Conservation (phyloP, 2,888 invertebrate species). For the Rosalia funebris region DNA sequence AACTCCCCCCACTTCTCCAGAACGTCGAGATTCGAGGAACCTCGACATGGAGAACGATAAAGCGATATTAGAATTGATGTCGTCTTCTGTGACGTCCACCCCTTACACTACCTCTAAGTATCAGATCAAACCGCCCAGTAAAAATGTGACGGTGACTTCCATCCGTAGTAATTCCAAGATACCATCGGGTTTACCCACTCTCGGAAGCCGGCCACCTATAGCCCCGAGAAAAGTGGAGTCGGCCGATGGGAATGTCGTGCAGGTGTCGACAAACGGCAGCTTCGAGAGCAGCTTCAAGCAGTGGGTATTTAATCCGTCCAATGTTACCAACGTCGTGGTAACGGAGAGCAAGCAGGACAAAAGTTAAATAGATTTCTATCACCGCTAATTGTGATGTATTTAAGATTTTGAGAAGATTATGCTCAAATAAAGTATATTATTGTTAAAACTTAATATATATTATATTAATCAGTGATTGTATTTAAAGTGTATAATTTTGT, state of each 20-base stretch:
- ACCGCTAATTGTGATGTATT: constrained; percentile 24
- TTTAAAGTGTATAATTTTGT: constrained; percentile 25
- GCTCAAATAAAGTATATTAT: constrained; percentile 28
- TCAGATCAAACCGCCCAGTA: constrained; percentile 59
- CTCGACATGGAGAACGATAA: constrained; percentile 58
- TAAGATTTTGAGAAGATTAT: constrained; percentile 15
- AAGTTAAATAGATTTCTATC: constrained; percentile 3
- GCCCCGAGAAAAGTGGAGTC: constrained; percentile 66
- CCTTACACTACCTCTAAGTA: constrained; percentile 53
- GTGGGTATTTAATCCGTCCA: constrained; percentile 63
- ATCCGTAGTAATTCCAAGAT: constrained; percentile 70
- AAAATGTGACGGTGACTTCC: constrained; percentile 72
- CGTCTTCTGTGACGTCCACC: constrained; percentile 58
- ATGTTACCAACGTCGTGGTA: constrained; percentile 60
- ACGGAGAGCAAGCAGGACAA: constrained; percentile 52
- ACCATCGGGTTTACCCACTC: constrained; percentile 60
- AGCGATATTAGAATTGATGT: constrained; percentile 61
- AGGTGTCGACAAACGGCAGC: constrained; percentile 55
- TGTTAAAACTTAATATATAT: constrained; percentile 26
- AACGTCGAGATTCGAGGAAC: constrained; percentile 57
- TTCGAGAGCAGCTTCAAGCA: constrained; percentile 60
- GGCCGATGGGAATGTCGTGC: constrained; percentile 55
- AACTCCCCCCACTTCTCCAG: constrained; percentile 62
- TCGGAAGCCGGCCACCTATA: constrained; percentile 64
- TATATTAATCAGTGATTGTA: constrained; percentile 22